Base-by-base conservation (phyloP, 2,888 invertebrate species). In the Limnephilus lunatus region DNA sequence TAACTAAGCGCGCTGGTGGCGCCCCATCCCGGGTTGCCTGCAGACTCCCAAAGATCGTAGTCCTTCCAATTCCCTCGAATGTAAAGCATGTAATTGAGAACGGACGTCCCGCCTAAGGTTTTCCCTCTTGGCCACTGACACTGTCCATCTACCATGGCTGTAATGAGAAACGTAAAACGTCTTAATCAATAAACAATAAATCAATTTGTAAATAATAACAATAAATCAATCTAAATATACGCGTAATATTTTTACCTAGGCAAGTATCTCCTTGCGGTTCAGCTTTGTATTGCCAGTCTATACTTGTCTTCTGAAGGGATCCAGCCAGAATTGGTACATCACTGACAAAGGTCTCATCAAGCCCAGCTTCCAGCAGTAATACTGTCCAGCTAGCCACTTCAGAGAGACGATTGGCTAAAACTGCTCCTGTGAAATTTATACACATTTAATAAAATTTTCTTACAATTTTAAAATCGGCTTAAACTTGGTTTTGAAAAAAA, bases 111-210 rank as follows among this genome's bases (percentile, higher is more conserved):
- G 39, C 97, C 97, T 94, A 97, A 95, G 92, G 96, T 96, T 94
- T 97, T 97, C 0, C 98, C 98, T 92, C 97, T 96, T 44, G 97
- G 96, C 97, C 97, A 97, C 25, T 94, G 95, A 91, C 95, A 95
- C 89, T 94, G 94, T 86, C 95, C 94, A 91, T 95, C 94, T 94
- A 94, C 95, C 90, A 96, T 96, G 83, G 95, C 94, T 93, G 95
- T 95, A 86, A 91, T 14, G 19, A n/a, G n/a, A 85, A 82, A 31
- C 4, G 3, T 4, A 15, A 14, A 32, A 39, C 9, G 14, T 32
- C 11, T 2, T n/a, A 25, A 68, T 68, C 9, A 25, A 68, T 68
- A 68, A 68, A 68, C 2, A 9, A 2, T 39, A 39, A 25, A 68
- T n/a, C 68, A 68, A 68, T 32, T n/a, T n/a, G n/a, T n/a, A 32